Evolutionary conservation across 2,113 vertebrate genomes (phyloP), one percentile per base, ranked within the genome.

Genomic region (Centrocercus urophasianus): DNA sequence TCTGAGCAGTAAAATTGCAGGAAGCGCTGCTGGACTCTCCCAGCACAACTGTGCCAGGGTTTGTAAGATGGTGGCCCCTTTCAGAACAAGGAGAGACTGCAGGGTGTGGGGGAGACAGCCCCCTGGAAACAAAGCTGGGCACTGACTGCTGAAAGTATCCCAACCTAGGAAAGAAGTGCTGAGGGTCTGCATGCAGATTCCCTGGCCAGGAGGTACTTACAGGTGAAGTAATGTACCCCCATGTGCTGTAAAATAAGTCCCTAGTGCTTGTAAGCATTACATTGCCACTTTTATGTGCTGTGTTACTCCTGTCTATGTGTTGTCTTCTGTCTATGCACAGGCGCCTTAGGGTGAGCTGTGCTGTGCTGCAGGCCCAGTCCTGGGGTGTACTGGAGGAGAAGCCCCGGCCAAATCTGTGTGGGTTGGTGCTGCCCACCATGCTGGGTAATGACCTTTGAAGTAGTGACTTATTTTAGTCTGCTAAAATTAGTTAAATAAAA

Each of bases 401-500:
- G 34, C 20, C 30, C n/a, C 32, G 0, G 65, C 25, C 7, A 20
- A 65, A 32, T 50, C 25, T 24, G 6, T 0, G 0, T 60, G 42
- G 47, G 6, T 24, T 79, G 73, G 6, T 40, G 30, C 74, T 93
- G 57, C n/a, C 56, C 10, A 7, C 38, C 45, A 72, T 1, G 8
- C 15, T 73, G 47, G 74, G 30, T 75, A 72, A 66, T 30, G 56
- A 76, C 59, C 75, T 91, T 78, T 82, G 30, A 84, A 87, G 25
- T 57, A 82, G n/a, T 61, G 27, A 47, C 40, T 90, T 86, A 32
- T n/a, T 96, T 76, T 86, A 74, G 32, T 74, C 38, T 83, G 15
- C 52, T 81, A 63, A 83, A 89, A 43, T 64, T 28, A 90, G 90
- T 95, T 93, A 64, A 89, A 93, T 90, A 48, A 54, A 88, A 88